These are phyloP conservation scores for Pluvialis apricaria DNA, from an alignment of 2,113 vertebrate species.

Conservation along the genomic window DNA sequence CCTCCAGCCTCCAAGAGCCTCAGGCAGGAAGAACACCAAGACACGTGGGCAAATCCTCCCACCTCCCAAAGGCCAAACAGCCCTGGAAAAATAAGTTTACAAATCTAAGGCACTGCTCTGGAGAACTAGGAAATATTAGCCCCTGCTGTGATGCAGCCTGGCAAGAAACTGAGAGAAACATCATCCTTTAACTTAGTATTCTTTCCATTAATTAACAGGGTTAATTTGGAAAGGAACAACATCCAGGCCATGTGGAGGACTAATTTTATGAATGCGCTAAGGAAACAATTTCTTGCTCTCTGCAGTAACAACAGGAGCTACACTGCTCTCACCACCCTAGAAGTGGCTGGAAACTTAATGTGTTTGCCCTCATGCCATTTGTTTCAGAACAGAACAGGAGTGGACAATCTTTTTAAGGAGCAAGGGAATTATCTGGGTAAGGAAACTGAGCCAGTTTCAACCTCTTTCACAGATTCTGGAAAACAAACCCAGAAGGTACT, in stretches of 20 bases:
- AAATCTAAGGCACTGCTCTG: background rate
- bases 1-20: background rate
- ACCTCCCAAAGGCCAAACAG: background rate
- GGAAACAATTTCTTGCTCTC: background rate
- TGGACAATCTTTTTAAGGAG: background rate
- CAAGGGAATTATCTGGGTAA: background rate
- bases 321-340: background rate
- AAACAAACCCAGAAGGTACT: background rate
- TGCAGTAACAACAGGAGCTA: background rate
- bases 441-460: accelerated
- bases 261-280: background rate
- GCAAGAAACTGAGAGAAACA: background rate
- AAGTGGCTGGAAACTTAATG: background rate
- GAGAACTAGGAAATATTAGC: background rate
- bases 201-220: background rate
- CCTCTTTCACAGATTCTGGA: background rate
- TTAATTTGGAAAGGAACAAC: background rate
- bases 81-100: background rate
- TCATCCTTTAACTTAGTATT: background rate
- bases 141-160: background rate
- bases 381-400: background rate
- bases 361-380: background rate
- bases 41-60: background rate
- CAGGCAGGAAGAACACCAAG: background rate
- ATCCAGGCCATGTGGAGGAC: background rate